Percentiles rank a stretch among this genome's conserved stretches.
Conservation (phyloP, 2,113 vertebrate genomes). For the Thalassarche chlororhynchos region DNA sequence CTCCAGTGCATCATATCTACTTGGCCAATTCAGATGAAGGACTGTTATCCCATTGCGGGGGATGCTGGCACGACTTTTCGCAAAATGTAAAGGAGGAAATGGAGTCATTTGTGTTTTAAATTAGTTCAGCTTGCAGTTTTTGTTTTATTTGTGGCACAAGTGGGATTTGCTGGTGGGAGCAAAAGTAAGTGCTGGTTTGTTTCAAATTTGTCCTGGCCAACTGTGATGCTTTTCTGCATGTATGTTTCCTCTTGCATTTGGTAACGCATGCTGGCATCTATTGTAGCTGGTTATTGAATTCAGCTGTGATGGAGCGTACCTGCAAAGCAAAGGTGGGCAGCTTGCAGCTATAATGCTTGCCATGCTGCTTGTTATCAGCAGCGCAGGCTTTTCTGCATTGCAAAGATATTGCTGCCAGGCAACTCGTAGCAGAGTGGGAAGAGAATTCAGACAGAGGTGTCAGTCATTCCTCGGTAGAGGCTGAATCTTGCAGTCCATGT, state of each 20-base stretch:
- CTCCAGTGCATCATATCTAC: fast-evolving
- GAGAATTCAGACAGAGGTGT: conserved; percentile 17
- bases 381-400: conserved; percentile 13
- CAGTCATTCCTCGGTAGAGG: not conserved
- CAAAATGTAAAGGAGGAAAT: not conserved
- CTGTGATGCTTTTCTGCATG: fast-evolving
- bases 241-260: not conserved
- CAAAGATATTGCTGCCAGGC: conserved; percentile 53
- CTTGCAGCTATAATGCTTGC: not conserved
- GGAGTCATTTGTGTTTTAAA: conserved; percentile 11
- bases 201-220: not conserved
- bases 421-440: conserved; percentile 33
- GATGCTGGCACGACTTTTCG: not conserved
- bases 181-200: not conserved
- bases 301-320: not conserved
- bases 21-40: not conserved
- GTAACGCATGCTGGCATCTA: not conserved
- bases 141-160: conserved; percentile 6
- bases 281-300: not conserved
- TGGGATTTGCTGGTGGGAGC: not conserved
- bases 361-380: not conserved
- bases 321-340: not conserved
- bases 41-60: not conserved
- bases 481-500: not conserved
- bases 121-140: not conserved